Evolutionary conservation across 2,888 invertebrate genomes (phyloP).

Genomic region (Lasioglossum lativentre): DNA sequence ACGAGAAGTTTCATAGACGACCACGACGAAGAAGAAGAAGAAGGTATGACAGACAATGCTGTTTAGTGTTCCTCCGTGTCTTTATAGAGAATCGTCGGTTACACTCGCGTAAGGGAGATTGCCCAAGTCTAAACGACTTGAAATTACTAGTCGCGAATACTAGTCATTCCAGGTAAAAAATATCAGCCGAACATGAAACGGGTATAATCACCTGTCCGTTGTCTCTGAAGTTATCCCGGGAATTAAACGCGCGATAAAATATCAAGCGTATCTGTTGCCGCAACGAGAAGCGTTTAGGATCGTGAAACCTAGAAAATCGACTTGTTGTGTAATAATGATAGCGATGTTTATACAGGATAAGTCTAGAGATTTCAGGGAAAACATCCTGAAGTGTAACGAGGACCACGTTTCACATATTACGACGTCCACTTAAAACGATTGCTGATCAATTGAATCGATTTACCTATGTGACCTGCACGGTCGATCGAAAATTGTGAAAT

Average conservation of each 20-base stretch:
- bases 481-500: not conserved
- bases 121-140: conserved; percentile 7
- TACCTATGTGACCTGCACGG: not conserved
- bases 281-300: not conserved
- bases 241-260: not conserved
- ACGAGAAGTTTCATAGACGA: not conserved
- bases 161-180: not conserved
- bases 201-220: not conserved
- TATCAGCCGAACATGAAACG: not conserved
- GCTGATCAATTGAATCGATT: not conserved
- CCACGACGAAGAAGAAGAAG: not conserved
- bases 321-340: not conserved
- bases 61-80: not conserved
- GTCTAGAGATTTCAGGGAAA: not conserved
- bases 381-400: too few species aligned
- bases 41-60: not conserved
- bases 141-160: conserved; percentile 1
- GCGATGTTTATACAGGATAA: not conserved
- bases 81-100: not conserved
- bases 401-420: too few species aligned
- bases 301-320: not conserved
- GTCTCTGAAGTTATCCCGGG: not conserved
- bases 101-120: not conserved
- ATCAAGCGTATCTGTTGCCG: not conserved
- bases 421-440: not conserved